Evolutionary conservation across 2,888 invertebrate genomes (phyloP).

Genomic region (Poecilus cupreus): DNA sequence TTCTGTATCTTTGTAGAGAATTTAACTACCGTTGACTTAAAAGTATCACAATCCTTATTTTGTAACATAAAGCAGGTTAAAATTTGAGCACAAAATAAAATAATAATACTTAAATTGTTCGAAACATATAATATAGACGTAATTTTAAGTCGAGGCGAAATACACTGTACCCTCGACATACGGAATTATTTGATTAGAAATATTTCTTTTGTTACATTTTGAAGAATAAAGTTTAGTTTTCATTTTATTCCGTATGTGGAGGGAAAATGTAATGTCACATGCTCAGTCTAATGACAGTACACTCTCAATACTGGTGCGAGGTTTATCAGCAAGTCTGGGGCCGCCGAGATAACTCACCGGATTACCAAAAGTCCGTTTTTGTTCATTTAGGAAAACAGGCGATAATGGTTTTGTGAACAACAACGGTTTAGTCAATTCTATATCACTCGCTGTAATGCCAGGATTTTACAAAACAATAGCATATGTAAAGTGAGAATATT

Average conservation of each 20-base stretch:
- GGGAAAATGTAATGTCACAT: neutral
- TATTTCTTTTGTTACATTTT: neutral
- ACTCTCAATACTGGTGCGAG: conserved; percentile 80
- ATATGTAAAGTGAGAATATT: conserved; percentile 42
- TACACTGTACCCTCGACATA: neutral
- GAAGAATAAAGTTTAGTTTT: neutral
- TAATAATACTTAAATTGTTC: conserved; percentile 42
- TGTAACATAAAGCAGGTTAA: conserved; percentile 29
- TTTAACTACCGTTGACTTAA: conserved; percentile 35
- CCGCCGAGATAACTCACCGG: conserved; percentile 83
- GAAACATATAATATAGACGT: conserved; percentile 34
- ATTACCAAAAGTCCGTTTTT: conserved; percentile 77
- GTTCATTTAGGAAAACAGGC: conserved; percentile 76
- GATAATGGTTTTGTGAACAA: conserved; percentile 66
- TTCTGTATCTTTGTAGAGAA: conserved; percentile 35
- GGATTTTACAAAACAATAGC: conserved; percentile 48
- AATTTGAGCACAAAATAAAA: conserved; percentile 50
- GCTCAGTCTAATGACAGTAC: conserved; percentile 79
- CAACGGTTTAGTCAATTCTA: conserved; percentile 54
- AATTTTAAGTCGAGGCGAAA: conserved; percentile 31
- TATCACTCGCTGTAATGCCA: conserved; percentile 56
- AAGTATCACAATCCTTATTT: conserved; percentile 46
- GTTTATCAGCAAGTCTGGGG: conserved; percentile 74
- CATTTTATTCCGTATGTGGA: neutral
- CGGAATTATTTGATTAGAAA: neutral